phyloP scores from a whole-genome alignment of 2,888 invertebrate genomes.

The Molorchus minor region DNA sequence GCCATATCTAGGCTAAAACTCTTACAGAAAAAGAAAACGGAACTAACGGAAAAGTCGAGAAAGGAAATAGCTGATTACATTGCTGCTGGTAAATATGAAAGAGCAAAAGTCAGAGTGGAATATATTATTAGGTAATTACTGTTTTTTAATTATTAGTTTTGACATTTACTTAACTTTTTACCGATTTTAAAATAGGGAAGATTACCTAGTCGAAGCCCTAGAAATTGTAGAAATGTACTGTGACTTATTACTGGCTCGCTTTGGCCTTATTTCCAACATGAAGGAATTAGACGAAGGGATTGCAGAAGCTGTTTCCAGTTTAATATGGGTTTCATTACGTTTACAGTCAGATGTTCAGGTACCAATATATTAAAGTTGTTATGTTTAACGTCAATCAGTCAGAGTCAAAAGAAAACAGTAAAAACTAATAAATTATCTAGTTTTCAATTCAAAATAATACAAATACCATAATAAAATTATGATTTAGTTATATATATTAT shows the following conservation, averaged over 20 bases:
- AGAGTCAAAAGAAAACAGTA: neutral
- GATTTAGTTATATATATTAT: no score
- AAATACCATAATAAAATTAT: no score
- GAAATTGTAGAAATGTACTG: slow-evolving; percentile 99
- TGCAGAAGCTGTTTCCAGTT: slow-evolving; percentile 92
- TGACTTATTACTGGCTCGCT: slow-evolving; percentile 93
- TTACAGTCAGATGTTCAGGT: slow-evolving; percentile 85
- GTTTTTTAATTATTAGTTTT: neutral
- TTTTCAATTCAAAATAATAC: no score
- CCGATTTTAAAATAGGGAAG: slow-evolving; percentile 73
- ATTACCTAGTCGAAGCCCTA: slow-evolving; percentile 99
- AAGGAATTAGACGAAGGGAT: slow-evolving; percentile 95
- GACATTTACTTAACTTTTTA: slow-evolving; percentile 1
- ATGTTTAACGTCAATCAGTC: no score
- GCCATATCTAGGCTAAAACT: slow-evolving; percentile 93
- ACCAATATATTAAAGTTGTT: no score
- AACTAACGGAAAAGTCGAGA: slow-evolving; percentile 93
- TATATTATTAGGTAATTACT: slow-evolving; percentile 84
- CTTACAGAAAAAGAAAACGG: slow-evolving; percentile 97
- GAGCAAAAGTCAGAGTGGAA: slow-evolving; percentile 97
- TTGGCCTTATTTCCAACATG: slow-evolving; percentile 96
- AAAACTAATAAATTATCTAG: no score
- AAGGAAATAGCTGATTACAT: slow-evolving; percentile 98
- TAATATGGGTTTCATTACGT: slow-evolving; percentile 97
- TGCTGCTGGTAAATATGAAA: slow-evolving; percentile 81